Conservation (phyloP, 2,888 invertebrate genomes). For the Mycogona germanica region DNA sequence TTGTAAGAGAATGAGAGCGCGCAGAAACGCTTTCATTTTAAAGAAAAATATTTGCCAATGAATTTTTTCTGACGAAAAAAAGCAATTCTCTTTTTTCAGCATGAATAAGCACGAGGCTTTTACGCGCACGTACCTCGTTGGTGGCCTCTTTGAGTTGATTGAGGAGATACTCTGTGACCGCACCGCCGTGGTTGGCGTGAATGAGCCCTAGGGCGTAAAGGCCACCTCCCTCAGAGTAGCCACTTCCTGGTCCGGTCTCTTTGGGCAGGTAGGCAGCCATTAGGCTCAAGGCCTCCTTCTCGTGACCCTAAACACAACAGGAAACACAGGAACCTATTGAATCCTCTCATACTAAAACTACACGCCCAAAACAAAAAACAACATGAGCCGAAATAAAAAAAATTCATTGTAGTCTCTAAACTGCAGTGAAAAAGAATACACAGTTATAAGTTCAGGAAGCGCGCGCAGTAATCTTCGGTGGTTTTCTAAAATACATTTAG, state of each 20-base stretch:
- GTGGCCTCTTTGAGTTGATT: slow-evolving; percentile 92
- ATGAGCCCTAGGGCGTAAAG: slow-evolving; percentile 90
- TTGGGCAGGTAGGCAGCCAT: slow-evolving; percentile 99
- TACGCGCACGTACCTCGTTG: slow-evolving; percentile 51
- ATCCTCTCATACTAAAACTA: no score
- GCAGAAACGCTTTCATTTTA: background rate
- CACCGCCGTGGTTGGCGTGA: slow-evolving; percentile 96
- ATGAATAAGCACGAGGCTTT: background rate
- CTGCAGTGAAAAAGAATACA: no score
- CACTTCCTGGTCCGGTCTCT: slow-evolving; percentile 64
- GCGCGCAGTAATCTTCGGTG: no score
- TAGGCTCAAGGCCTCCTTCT: slow-evolving; percentile 87
- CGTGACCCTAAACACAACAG: slow-evolving; percentile 72
- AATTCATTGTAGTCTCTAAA: no score
- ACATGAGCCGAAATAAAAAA: no score
- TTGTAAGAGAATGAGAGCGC: background rate
- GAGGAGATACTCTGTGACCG: slow-evolving; percentile 81
- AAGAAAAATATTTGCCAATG: background rate
- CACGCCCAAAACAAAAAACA: no score
- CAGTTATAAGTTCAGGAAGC: no score
- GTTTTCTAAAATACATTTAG: slow-evolving; percentile 1
- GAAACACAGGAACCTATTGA: no score
- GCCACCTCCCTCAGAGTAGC: slow-evolving; percentile 88
- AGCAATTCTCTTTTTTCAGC: no score
- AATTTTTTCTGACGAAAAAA: no score